These are phyloP conservation scores for Acrobasis repandana DNA, from an alignment of 2,888 invertebrate genomes.

Conservation along the genomic window DNA sequence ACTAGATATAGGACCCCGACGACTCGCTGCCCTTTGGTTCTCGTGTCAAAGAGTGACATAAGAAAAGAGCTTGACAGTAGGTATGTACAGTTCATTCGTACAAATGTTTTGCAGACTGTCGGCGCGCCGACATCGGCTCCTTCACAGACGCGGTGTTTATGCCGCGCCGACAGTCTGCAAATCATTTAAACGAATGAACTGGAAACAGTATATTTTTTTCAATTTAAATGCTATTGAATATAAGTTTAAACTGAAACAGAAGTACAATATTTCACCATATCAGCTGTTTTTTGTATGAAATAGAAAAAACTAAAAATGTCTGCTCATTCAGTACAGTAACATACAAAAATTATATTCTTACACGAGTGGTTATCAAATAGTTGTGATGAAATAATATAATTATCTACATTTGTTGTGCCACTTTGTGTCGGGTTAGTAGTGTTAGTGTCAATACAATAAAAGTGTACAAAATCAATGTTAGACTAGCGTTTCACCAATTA, in stretches of 20 bases:
- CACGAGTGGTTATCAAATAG: slow-evolving; percentile 13
- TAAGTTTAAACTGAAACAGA: not conserved
- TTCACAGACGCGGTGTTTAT: too few relatives aligned
- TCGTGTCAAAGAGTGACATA: too few relatives aligned
- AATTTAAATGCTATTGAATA: too few relatives aligned
- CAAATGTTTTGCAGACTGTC: too few relatives aligned
- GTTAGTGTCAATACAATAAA: slow-evolving; percentile 20
- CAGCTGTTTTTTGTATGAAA: not conserved
- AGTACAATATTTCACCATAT: not conserved
- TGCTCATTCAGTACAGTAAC: not conserved
- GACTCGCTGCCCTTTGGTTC: too few relatives aligned
- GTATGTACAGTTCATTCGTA: too few relatives aligned
- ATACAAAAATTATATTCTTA: slow-evolving; percentile 6
- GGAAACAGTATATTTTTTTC: too few relatives aligned
- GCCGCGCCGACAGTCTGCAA: too few relatives aligned
- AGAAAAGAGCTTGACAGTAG: too few relatives aligned
- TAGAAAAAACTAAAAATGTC: not conserved
- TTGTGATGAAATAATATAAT: slow-evolving; percentile 22
- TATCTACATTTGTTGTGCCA: slow-evolving; percentile 14
- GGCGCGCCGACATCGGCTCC: too few relatives aligned
- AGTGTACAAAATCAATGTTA: slow-evolving; percentile 20
- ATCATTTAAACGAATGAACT: too few relatives aligned
- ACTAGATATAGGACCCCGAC: too few relatives aligned
- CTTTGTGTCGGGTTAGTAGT: slow-evolving; percentile 16
- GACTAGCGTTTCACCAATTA: not conserved